Percentiles rank a stretch among this genome's conserved stretches.
Evolutionary conservation across 1,140 invertebrate genomes (phyloP).

Genomic region (Brevipalpus yothersi): DNA sequence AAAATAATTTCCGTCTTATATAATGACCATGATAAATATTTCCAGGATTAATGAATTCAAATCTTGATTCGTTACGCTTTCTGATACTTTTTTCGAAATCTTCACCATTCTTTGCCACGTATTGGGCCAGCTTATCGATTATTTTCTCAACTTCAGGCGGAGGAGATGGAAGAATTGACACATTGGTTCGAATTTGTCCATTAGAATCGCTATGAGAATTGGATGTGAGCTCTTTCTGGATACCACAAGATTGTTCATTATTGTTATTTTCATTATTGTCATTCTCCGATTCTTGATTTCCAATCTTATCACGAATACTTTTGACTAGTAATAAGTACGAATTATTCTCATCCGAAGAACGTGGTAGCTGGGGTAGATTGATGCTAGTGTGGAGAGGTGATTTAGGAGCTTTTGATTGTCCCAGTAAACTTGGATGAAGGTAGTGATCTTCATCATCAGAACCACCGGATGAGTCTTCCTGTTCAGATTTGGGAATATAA

Average conservation of each 20-base stretch:
- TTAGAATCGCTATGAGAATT: not conserved
- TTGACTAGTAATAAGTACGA: slow-evolving; percentile 14
- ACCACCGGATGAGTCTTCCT: slow-evolving; percentile 15
- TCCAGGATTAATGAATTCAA: slow-evolving; percentile 44
- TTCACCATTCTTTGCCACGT: slow-evolving; percentile 74
- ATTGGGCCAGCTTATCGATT: slow-evolving; percentile 84
- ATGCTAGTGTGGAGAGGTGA: not conserved
- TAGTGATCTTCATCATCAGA: slow-evolving; percentile 34
- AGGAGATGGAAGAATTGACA: slow-evolving; percentile 23
- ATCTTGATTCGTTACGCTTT: slow-evolving; percentile 28
- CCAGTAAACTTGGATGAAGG: slow-evolving; percentile 45
- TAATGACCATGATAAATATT: slow-evolving; percentile 55
- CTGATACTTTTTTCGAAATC: slow-evolving; percentile 43
- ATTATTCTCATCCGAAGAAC: slow-evolving; percentile 6
- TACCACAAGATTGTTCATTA: no score
- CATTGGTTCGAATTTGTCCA: not conserved
- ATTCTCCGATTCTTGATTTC: not conserved
- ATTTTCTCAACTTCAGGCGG: slow-evolving; percentile 55
- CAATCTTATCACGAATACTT: slow-evolving; percentile 12
- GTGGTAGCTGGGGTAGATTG: not conserved
- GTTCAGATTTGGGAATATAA: slow-evolving; percentile 25
- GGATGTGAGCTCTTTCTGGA: not conserved
- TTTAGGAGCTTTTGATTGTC: slow-evolving; percentile 10
- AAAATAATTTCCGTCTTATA: slow-evolving; percentile 4
- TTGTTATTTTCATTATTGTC: not conserved